Percentiles rank a stretch among this genome's conserved stretches.
Conservation (phyloP, 1,140 invertebrate genomes). For the Drosophila funebris region DNA sequence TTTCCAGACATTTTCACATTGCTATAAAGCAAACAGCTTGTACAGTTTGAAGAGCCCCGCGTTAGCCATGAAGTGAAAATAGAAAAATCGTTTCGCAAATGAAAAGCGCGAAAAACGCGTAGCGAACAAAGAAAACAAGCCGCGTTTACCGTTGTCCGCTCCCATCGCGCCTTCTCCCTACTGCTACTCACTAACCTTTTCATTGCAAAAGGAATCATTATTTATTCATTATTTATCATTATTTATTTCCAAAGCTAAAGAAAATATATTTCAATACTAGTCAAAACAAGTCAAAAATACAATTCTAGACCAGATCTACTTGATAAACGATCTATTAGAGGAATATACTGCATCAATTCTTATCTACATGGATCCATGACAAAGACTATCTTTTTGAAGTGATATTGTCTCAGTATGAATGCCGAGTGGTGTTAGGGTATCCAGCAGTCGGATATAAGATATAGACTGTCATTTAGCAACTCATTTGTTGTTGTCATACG, state of each 20-base stretch:
- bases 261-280: too few relatives aligned
- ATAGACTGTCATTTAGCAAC: constrained; percentile 35
- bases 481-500: constrained; percentile 50
- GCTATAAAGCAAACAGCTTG: constrained; percentile 69
- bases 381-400: too few relatives aligned
- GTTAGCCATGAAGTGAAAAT: constrained; percentile 59
- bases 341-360: too few relatives aligned
- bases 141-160: not conserved
- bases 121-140: constrained; percentile 71
- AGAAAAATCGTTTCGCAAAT: constrained; percentile 77
- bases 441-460: constrained; percentile 14
- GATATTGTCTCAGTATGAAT: not conserved
- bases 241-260: too few relatives aligned
- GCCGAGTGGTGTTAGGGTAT: constrained; percentile 9
- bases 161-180: not conserved
- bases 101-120: constrained; percentile 78
- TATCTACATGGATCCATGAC: too few relatives aligned
- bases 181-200: not conserved
- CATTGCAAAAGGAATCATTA: too few relatives aligned
- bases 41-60: constrained; percentile 15
- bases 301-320: too few relatives aligned
- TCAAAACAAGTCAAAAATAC: too few relatives aligned
- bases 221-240: too few relatives aligned
- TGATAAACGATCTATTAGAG: too few relatives aligned
- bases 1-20: constrained; percentile 77